Evolutionary conservation across 2,113 vertebrate species (phyloP).

Genomic region (Pica pica): DNA sequence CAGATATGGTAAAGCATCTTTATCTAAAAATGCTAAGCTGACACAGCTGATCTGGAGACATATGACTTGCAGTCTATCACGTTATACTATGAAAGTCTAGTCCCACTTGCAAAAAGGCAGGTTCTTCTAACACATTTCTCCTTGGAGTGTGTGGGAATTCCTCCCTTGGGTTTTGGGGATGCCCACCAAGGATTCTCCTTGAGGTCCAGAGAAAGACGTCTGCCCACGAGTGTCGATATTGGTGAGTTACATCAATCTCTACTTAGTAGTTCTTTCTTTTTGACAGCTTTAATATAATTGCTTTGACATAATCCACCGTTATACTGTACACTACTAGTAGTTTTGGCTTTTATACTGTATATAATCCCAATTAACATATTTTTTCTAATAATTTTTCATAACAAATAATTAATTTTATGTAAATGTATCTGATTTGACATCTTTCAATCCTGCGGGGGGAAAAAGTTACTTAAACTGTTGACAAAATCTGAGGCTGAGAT

Average conservation of each 20-base stretch:
- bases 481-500: background rate
- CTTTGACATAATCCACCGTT: background rate
- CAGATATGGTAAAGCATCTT: background rate
- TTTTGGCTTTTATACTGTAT: background rate
- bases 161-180: background rate
- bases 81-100: background rate
- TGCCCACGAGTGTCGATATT: fast-evolving
- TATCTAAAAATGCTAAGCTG: background rate
- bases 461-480: background rate
- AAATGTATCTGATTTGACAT: background rate
- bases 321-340: too few species aligned
- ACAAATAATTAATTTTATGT: background rate
- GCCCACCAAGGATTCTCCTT: background rate
- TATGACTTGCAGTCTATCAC: background rate
- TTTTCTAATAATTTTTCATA: background rate
- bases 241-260: background rate
- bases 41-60: background rate
- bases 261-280: background rate
- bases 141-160: background rate
- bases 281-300: background rate
- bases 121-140: background rate
- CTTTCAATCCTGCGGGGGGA: background rate
- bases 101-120: background rate
- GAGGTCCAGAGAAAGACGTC: background rate
- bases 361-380: background rate